Evolutionary conservation across 2,888 invertebrate species (phyloP).

Genomic region (Synanthedon andrenaeformis): DNA sequence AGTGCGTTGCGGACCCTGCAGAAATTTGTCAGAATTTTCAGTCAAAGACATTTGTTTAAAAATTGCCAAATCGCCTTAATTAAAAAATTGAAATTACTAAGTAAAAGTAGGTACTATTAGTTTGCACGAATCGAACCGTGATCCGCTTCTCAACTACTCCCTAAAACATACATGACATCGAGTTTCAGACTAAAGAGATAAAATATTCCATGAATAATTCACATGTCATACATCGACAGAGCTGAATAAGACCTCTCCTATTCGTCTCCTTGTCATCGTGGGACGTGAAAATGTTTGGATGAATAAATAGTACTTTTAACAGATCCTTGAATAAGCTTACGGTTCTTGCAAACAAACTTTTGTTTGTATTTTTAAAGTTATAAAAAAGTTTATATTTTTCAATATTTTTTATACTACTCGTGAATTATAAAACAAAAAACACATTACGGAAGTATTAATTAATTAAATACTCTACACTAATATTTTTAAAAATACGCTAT

Average conservation of each 20-base stretch:
- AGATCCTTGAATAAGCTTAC: background rate
- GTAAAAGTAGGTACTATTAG: background rate
- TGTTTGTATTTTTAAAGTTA: too few species aligned
- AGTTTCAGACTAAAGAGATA: slow-evolving; percentile 36
- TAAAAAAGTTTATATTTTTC: too few species aligned
- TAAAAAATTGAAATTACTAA: background rate
- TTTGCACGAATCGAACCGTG: slow-evolving; percentile 20
- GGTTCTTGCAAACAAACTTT: background rate
- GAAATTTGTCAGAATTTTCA: too few species aligned
- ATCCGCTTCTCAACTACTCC: slow-evolving; percentile 24
- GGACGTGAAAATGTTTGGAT: slow-evolving; percentile 17
- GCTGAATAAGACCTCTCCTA: slow-evolving; percentile 33
- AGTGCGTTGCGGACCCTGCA: too few species aligned
- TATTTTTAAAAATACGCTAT: too few species aligned
- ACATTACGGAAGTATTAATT: too few species aligned
- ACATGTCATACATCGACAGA: slow-evolving; percentile 44
- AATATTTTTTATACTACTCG: too few species aligned
- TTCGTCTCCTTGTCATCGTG: slow-evolving; percentile 22
- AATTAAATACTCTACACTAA: too few species aligned
- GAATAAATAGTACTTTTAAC: slow-evolving; percentile 12
- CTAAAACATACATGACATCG: slow-evolving; percentile 43
- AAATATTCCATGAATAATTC: slow-evolving; percentile 64
- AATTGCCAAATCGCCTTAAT: background rate
- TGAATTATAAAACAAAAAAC: too few species aligned
- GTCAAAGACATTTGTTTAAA: background rate